phyloP scores from a whole-genome alignment of 2,888 invertebrate genomes.

The Leptinotarsa rubiginosa region DNA sequence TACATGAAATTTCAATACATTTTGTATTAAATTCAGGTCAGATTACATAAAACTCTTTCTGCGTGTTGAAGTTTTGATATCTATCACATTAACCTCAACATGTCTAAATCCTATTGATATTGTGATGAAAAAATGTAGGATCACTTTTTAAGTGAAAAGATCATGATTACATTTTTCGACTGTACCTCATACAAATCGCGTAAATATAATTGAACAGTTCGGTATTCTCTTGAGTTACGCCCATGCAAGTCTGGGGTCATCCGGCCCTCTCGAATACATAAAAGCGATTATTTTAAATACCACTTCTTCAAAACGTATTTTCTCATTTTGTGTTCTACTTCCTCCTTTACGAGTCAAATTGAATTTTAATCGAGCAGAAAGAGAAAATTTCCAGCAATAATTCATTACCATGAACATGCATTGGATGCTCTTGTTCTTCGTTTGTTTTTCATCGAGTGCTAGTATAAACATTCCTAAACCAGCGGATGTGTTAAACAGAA shows the following conservation, averaged over 20 bases:
- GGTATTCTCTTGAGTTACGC: neutral
- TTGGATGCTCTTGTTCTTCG: constrained; percentile 25
- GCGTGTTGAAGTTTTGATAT: too few species aligned
- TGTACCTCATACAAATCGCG: too few species aligned
- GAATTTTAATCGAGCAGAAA: constrained; percentile 14
- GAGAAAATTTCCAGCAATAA: constrained; percentile 30
- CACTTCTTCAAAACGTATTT: constrained; percentile 12
- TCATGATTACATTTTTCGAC: too few species aligned
- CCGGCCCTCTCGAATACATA: constrained; percentile 13
- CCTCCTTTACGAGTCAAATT: neutral
- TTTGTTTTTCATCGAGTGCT: constrained; percentile 6
- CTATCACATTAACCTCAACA: too few species aligned
- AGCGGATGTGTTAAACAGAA: constrained; percentile 2
- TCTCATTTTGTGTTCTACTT: constrained; percentile 30
- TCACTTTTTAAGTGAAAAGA: too few species aligned
- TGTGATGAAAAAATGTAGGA: too few species aligned
- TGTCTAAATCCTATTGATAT: too few species aligned
- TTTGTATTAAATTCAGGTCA: too few species aligned
- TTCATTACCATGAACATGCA: constrained; percentile 25
- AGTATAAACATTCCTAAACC: neutral
- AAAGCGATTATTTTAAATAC: constrained; percentile 21
- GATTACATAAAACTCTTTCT: too few species aligned
- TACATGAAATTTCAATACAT: too few species aligned
- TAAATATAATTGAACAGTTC: too few species aligned
- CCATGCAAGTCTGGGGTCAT: neutral